Conservation (phyloP, 2,113 vertebrate genomes). For the Rattus norvegicus region DNA sequence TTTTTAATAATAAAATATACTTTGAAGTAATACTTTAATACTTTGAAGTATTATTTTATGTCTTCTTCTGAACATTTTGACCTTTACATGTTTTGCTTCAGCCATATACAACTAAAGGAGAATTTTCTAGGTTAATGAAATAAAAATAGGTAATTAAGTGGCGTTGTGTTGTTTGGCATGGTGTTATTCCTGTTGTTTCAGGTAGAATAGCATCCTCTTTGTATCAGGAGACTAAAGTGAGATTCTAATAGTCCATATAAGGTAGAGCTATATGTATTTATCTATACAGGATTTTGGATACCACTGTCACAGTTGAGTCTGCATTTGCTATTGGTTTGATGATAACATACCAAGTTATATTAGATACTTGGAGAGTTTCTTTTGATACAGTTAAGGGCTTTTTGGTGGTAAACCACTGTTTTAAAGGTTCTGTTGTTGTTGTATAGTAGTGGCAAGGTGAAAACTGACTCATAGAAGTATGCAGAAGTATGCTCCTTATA, state of each 20-base stretch:
- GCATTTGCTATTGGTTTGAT: neutral
- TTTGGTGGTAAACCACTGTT: neutral
- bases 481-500: neutral
- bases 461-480: no score
- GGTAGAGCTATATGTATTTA: neutral
- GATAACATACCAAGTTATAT: neutral
- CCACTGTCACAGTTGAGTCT: no score
- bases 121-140: neutral
- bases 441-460: neutral
- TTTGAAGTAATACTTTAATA: no score
- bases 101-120: neutral
- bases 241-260: neutral
- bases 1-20: no score
- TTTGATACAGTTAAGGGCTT: neutral
- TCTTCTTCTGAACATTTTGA: neutral
- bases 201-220: neutral
- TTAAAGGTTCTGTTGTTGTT: neutral
- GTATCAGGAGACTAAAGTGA: neutral
- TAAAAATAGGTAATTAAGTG: neutral
- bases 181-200: neutral
- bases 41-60: neutral
- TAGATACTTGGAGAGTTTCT: neutral
- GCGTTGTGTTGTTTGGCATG: neutral
- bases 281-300: neutral
- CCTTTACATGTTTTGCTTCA: neutral